Evolutionary conservation across 2,888 invertebrate species (phyloP).

Genomic region (Adelognathus sp.): DNA sequence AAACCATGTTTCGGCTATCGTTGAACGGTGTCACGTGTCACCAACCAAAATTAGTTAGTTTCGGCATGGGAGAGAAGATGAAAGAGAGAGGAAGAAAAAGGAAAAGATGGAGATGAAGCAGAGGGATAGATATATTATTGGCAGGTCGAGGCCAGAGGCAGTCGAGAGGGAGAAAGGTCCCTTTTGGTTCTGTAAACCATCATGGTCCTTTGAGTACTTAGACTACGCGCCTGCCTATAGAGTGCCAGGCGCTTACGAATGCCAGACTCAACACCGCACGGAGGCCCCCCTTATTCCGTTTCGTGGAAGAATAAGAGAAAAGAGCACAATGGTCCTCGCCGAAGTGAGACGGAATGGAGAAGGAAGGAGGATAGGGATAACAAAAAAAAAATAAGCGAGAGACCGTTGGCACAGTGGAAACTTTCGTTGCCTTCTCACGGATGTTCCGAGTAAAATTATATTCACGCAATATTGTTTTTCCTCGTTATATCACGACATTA

Average conservation of each 20-base stretch:
- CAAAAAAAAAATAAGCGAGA: slow-evolving; percentile 26
- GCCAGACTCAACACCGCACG: slow-evolving; percentile 43
- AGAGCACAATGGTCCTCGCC: slow-evolving; percentile 48
- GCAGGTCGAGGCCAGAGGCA: slow-evolving; percentile 30
- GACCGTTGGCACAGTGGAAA: slow-evolving; percentile 8
- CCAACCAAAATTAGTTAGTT: slow-evolving; percentile 34
- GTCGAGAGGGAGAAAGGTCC: slow-evolving; percentile 18
- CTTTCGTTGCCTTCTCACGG: not conserved
- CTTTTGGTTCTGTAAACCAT: slow-evolving; percentile 34
- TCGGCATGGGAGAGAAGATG: slow-evolving; percentile 43
- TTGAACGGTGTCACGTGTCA: slow-evolving; percentile 48
- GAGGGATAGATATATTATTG: slow-evolving; percentile 6
- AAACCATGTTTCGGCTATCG: slow-evolving; percentile 10
- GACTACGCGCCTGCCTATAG: slow-evolving; percentile 19
- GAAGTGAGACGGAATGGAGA: slow-evolving; percentile 36
- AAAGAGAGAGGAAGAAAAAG: slow-evolving; percentile 32
- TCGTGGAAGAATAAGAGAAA: slow-evolving; percentile 53
- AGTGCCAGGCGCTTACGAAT: slow-evolving; percentile 42
- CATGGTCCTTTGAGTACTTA: slow-evolving; percentile 52
- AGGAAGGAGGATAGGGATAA: slow-evolving; percentile 1
- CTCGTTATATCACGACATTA: too few relatives aligned
- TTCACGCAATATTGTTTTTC: slow-evolving; percentile 7
- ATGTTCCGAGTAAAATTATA: slow-evolving; percentile 17
- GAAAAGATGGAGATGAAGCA: not conserved
- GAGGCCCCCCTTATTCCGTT: slow-evolving; percentile 12